A percentile compares a stretch with the other conserved stretches of the same genome.
These are phyloP conservation scores for Acrossocheilus fasciatus DNA, from an alignment of 2,797 vertebrate genomes.

Conservation along the genomic window DNA sequence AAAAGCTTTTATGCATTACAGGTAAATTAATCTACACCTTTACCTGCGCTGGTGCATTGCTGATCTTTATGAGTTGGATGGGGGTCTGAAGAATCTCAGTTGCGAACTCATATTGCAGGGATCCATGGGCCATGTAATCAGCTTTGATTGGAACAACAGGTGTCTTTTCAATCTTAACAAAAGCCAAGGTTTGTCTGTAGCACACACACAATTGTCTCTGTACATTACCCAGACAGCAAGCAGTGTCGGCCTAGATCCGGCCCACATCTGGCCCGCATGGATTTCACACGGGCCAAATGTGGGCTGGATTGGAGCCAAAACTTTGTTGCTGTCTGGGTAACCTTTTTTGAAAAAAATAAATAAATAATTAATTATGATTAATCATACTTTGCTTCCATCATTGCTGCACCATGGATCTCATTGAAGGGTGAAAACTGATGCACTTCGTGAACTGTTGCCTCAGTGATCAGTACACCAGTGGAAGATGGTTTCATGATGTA, in stretches of 20 bases:
- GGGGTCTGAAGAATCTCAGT: constrained; percentile 78
- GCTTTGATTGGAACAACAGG: constrained; percentile 57
- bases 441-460: constrained; percentile 79
- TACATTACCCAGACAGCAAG: not conserved
- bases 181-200: constrained; percentile 80
- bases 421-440: constrained; percentile 83
- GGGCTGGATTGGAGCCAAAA: no score
- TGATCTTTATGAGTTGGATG: constrained; percentile 69
- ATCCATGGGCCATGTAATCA: constrained; percentile 78
- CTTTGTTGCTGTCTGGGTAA: no score
- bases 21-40: no score
- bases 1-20: no score
- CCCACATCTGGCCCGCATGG: no score
- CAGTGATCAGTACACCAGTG: constrained; percentile 74
- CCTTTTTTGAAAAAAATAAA: no score
- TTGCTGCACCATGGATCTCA: constrained; percentile 79
- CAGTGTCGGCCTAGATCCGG: no score
- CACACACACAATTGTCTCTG: not conserved
- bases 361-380: not conserved
- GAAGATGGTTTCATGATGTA: constrained; percentile 81
- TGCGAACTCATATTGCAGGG: constrained; percentile 78
- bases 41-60: constrained; percentile 76
- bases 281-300: no score
- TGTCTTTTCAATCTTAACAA: constrained; percentile 66
- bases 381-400: constrained; percentile 85